Base-by-base conservation (phyloP, 64 coral and sea anemone species). In the Actinia tenebrosa region DNA sequence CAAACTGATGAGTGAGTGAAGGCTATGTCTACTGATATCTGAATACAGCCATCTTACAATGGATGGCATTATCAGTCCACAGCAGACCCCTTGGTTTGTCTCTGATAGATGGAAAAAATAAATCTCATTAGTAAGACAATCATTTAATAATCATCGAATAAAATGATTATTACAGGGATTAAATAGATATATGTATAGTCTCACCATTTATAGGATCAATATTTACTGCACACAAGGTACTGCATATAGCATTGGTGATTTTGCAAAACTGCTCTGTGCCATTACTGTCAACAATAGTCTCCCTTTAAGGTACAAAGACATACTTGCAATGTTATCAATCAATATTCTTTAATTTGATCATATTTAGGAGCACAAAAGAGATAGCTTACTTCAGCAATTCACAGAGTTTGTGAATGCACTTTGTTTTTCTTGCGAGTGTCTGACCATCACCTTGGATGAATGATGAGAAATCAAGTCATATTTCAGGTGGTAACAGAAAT, bases 371-470 rank as follows among this genome's bases (percentile, higher is more conserved):
- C n/a, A 85, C 18, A 20, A 7, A 50, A 1, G 30, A 85, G 54
- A 11, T 22, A 56, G 30, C 83, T 85, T 85, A 85, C 83, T 43
- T 64, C 1, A 85, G 18, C 83, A 59, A 18, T 17, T 61, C 56
- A 60, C 83, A 85, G 6, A 85, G 83, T 85, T 85, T 85, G 56
- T 55, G 50, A 37, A 85, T 58, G 60, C 83, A 85, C 7, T 85
- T 55, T 59, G 60, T 53, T 18, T 10, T 64, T 16, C 83, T 85
- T 17, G 60, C 50, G 30, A 85, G 53, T 10, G 44, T 0, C 42
- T 85, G 83, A 16, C 54, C 83, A 83, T 58, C 54, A 83, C 16
- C 80, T 83, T 19, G 23, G 37, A 53, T 13, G 13, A 83, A 83
- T 54, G 17, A 83, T 53, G 3, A 15, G 3, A 81, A 44, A 50